These are phyloP conservation scores for Carapus acus DNA, from an alignment of 2,797 vertebrate genomes.

Conservation along the genomic window DNA sequence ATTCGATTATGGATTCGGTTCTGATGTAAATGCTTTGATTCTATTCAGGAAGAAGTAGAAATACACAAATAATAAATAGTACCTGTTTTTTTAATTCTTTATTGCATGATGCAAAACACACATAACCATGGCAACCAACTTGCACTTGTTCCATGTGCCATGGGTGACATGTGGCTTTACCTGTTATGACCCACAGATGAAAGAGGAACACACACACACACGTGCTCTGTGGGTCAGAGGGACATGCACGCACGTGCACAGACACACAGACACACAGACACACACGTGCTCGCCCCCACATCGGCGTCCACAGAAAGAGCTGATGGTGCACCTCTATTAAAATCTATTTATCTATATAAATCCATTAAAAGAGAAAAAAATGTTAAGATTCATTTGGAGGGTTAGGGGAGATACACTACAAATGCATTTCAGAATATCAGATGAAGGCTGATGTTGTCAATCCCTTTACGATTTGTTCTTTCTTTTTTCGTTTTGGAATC, in stretches of 20 bases:
- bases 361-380: constrained; percentile 7
- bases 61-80: too few relatives aligned
- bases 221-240: background rate
- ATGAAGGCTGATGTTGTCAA: too few relatives aligned
- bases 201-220: constrained; percentile 23
- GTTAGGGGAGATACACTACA: constrained; percentile 12
- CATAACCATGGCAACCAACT: constrained; percentile 52
- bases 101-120: constrained; percentile 31
- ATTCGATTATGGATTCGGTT: too few relatives aligned
- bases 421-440: constrained; percentile 21
- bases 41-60: too few relatives aligned
- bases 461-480: too few relatives aligned
- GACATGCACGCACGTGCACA: background rate
- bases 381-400: constrained; percentile 10
- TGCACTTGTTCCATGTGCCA: constrained; percentile 24
- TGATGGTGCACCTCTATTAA: background rate
- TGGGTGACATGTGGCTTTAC: constrained; percentile 33
- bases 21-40: too few relatives aligned
- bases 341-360: constrained; percentile 1
- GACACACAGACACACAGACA: background rate
- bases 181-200: constrained; percentile 43
- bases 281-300: constrained; percentile 7
- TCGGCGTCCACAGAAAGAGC: background rate
- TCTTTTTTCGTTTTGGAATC: too few relatives aligned
- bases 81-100: constrained; percentile 32